A percentile compares a stretch with the other conserved stretches of the same genome.
Conservation (phyloP, 1,140 invertebrate species). For the Drosophila pruinosa region DNA sequence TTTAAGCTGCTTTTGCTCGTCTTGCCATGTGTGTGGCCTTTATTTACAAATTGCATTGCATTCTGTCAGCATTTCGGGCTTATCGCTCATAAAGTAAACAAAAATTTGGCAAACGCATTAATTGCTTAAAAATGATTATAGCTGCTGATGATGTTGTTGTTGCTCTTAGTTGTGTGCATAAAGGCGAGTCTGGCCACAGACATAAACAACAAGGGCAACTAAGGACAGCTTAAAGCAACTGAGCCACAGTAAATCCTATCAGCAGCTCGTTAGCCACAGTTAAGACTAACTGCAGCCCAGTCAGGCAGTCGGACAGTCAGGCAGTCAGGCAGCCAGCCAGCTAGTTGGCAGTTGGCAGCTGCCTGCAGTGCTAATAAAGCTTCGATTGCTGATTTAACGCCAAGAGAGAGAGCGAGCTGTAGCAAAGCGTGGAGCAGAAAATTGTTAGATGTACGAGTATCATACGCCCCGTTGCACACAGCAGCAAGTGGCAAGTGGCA, state of each 20-base stretch:
- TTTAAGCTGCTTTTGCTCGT: conserved; percentile 50
- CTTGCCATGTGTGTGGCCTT: conserved; percentile 49
- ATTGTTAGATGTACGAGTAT: conserved; percentile 47
- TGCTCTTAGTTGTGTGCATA: background rate
- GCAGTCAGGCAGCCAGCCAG: conserved; percentile 1
- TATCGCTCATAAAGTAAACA: conserved; percentile 67
- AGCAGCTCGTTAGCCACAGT: conserved; percentile 69
- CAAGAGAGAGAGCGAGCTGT: conserved; percentile 15
- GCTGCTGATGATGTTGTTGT: conserved; percentile 3
- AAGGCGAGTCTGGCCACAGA: conserved; percentile 9
- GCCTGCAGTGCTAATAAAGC: conserved; percentile 75
- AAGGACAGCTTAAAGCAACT: conserved; percentile 54
- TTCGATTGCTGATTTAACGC: conserved; percentile 79
- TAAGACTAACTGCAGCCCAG: conserved; percentile 42
- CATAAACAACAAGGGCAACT: background rate
- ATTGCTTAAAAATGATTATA: conserved; percentile 73
- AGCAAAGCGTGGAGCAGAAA: conserved; percentile 41
- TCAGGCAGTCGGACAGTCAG: conserved; percentile 22
- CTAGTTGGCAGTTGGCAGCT: conserved; percentile 33
- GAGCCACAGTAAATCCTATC: conserved; percentile 69
- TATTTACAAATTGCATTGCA: conserved; percentile 67
- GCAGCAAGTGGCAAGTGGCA: background rate
- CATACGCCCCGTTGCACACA: conserved; percentile 69
- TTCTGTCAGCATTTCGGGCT: conserved; percentile 63
- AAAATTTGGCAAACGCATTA: conserved; percentile 68